Conservation (phyloP, 2,797 vertebrate species). For the Channa striata region DNA sequence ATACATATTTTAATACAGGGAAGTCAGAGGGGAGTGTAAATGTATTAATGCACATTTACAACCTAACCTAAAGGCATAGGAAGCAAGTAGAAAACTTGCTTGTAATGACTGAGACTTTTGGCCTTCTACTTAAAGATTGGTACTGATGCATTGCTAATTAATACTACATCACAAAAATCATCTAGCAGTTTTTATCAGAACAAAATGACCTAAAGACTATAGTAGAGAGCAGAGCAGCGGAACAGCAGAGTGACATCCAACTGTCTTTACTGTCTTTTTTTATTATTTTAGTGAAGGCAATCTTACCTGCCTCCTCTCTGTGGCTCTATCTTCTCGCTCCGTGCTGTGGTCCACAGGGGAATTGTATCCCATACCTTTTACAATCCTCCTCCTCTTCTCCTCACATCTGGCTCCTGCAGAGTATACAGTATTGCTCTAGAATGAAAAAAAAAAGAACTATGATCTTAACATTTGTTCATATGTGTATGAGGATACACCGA, state of each 20-base stretch:
- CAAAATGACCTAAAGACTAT: constrained; percentile 31
- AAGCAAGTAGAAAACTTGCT: too few relatives aligned
- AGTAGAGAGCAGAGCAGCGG: not conserved
- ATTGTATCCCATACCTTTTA: constrained; percentile 74
- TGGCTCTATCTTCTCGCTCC: constrained; percentile 36
- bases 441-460: constrained; percentile 73
- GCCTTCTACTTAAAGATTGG: constrained; percentile 1
- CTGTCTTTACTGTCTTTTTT: constrained; percentile 34
- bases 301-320: constrained; percentile 19
- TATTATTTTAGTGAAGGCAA: constrained; percentile 21
- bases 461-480: constrained; percentile 17
- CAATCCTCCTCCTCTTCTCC: constrained; percentile 62
- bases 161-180: too few relatives aligned
- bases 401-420: constrained; percentile 63
- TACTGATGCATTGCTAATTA: too few relatives aligned
- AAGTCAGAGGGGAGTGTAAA: too few relatives aligned
- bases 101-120: not conserved
- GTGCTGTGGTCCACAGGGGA: constrained; percentile 60
- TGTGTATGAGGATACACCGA: too few relatives aligned
- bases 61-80: too few relatives aligned
- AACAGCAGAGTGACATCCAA: constrained; percentile 32
- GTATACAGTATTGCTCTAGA: constrained; percentile 68
- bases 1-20: too few relatives aligned
- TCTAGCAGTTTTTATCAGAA: constrained; percentile 34
- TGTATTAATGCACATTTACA: too few relatives aligned